Evolutionary conservation across 2,797 vertebrate species (phyloP), one percentile per base, ranked within the genome.

Genomic region (Sebastes glaucus): DNA sequence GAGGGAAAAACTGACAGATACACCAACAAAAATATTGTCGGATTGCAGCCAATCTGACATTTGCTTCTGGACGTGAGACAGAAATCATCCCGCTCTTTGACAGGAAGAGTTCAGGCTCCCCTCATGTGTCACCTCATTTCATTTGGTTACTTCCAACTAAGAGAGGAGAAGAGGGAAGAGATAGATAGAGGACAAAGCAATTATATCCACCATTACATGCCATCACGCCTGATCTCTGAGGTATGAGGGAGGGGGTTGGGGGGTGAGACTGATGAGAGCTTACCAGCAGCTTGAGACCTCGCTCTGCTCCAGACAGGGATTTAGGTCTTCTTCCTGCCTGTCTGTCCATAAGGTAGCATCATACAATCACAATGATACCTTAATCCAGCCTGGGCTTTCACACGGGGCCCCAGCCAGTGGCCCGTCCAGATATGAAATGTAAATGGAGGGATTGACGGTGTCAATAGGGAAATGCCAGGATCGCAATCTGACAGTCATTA

Each of bases 381-480:
- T 96, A 96, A 96, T 96, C 95, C 95, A 61, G 77, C 85, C 82
- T 95, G 94, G 91, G 95, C 95, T 96, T 96, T 90, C 84, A 81
- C 81, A 83, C 32, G 33, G 65, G 81, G 77, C 82, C 81, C 77
- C 69, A 18, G 91, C 64, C 73, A 63, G 72, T 57, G 80, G 86
- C 78, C 71, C 60, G 85, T 86, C 88, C 84, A 90, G 84, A 93
- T 92, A 92, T 84, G 77, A 92, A 92, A 95, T 94, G 91, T 89
- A 94, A 95, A 93, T 93, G 83, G 55, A 75, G 70, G 88, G 91
- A 92, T 90, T 84, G 78, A 72, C 73, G 89, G 76, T 89, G 90
- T 94, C 90, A 88, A 86, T 59, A 65, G 88, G 83, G 87, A 93
- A 92, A 92, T 90, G 89, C 70, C 90, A 87, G 85, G 78, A 79